phyloP scores from a whole-genome alignment of 2,797 vertebrate genomes.

The Poeciliopsis presidionis region DNA sequence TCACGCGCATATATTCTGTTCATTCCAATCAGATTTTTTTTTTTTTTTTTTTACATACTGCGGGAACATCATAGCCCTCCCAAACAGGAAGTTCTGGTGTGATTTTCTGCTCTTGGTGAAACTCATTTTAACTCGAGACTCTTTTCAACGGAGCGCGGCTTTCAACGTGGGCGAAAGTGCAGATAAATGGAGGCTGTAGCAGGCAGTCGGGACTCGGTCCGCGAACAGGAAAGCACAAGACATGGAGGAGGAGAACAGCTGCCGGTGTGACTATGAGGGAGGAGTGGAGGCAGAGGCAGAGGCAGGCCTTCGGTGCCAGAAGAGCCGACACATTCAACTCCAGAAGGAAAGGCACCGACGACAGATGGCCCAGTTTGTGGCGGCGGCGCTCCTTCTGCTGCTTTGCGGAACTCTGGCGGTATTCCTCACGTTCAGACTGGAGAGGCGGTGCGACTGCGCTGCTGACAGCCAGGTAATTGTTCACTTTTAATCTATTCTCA shows the following conservation, averaged over 20 bases:
- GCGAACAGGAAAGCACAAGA: not conserved
- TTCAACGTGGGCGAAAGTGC: conserved; percentile 53
- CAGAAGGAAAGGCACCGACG: accelerated
- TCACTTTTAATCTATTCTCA: not conserved
- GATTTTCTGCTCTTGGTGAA: conserved; percentile 15
- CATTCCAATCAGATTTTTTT: not conserved
- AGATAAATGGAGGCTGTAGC: conserved; percentile 40
- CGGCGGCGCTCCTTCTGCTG: not conserved
- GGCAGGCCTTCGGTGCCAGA: not conserved
- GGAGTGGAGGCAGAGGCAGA: not conserved
- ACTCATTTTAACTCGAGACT: conserved; percentile 32
- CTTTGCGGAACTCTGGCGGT: not conserved
- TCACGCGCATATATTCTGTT: not conserved
- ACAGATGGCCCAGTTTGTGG: not conserved
- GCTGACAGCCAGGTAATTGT: conserved; percentile 23
- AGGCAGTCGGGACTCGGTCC: not conserved
- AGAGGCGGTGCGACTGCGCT: accelerated
- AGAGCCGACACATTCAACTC: not conserved
- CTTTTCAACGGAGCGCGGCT: not conserved
- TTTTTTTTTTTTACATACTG: not conserved
- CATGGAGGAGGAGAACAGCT: conserved; percentile 32
- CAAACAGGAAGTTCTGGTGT: conserved; percentile 41
- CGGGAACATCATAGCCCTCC: not conserved
- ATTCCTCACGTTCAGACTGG: accelerated
- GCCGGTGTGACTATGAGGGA: not conserved